Evolutionary conservation across 1,140 invertebrate genomes (phyloP).

Genomic region (Dendrolimus kikuchii): DNA sequence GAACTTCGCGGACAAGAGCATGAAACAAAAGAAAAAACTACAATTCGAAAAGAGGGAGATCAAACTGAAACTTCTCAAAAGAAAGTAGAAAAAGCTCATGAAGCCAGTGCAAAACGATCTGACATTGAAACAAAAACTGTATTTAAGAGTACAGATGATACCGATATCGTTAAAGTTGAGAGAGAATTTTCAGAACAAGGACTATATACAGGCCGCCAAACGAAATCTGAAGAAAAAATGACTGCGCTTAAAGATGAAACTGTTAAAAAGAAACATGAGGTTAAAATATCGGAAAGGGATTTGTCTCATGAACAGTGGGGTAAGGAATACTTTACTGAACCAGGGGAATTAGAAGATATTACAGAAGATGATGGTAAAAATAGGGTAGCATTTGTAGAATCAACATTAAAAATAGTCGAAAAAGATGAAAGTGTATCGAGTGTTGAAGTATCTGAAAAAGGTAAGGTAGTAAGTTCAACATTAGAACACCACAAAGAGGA

Average conservation of each 20-base stretch:
- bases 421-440: conserved; percentile 63
- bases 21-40: conserved; percentile 63
- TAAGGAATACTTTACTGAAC: conserved; percentile 70
- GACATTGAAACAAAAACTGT: conserved; percentile 65
- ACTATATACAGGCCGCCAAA: conserved; percentile 64
- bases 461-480: conserved; percentile 63
- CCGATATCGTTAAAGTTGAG: conserved; percentile 56
- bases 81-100: conserved; percentile 64
- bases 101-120: conserved; percentile 60
- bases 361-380: conserved; percentile 53
- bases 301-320: conserved; percentile 71
- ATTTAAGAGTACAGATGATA: conserved; percentile 61
- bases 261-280: conserved; percentile 63
- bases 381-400: conserved; percentile 57
- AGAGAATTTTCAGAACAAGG: conserved; percentile 66
- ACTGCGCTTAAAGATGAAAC: conserved; percentile 67
- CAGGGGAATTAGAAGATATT: conserved; percentile 60
- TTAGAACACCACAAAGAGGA: conserved; percentile 68
- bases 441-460: conserved; percentile 64
- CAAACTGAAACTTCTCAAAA: conserved; percentile 64
- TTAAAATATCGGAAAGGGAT: conserved; percentile 70
- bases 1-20: conserved; percentile 66
- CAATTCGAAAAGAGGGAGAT: conserved; percentile 56
- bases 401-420: conserved; percentile 60
- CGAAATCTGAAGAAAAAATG: conserved; percentile 71